Evolutionary conservation across 2,888 invertebrate genomes (phyloP).

Genomic region (Eupeodes latifasciatus): DNA sequence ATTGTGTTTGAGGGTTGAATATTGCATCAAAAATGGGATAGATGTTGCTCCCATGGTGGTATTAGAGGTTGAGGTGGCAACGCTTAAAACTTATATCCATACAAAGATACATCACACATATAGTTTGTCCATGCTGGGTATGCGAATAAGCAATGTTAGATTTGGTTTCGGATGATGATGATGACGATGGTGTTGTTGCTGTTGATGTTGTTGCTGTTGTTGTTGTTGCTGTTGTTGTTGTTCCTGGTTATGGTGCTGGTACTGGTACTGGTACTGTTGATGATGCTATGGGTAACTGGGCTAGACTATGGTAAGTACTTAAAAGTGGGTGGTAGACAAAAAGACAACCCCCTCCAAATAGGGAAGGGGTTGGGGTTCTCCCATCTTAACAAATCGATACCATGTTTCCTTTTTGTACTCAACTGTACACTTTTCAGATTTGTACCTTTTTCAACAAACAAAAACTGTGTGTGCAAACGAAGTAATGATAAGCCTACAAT

Average conservation of each 20-base stretch:
- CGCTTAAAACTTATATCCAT: constrained; percentile 66
- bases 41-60: constrained; percentile 28
- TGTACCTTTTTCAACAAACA: constrained; percentile 41
- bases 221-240: constrained; percentile 62
- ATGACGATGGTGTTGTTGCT: constrained; percentile 77
- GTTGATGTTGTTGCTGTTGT: too few species aligned
- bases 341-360: constrained; percentile 60
- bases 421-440: constrained; percentile 65
- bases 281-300: constrained; percentile 72
- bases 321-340: constrained; percentile 71
- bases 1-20: constrained; percentile 72
- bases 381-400: constrained; percentile 77
- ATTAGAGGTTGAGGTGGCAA: constrained; percentile 40
- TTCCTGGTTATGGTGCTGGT: constrained; percentile 59
- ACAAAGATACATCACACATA: constrained; percentile 55
- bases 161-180: constrained; percentile 79
- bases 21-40: constrained; percentile 62
- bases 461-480: constrained; percentile 18
- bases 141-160: constrained; percentile 67
- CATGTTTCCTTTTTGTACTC: constrained; percentile 76
- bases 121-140: constrained; percentile 64
- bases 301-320: constrained; percentile 62
- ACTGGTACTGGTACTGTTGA: constrained; percentile 45
- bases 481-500: constrained; percentile 27
- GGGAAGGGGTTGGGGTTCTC: constrained; percentile 53